These are phyloP conservation scores for Chelon labrosus DNA, from an alignment of 2,797 vertebrate genomes.

Conservation along the genomic window DNA sequence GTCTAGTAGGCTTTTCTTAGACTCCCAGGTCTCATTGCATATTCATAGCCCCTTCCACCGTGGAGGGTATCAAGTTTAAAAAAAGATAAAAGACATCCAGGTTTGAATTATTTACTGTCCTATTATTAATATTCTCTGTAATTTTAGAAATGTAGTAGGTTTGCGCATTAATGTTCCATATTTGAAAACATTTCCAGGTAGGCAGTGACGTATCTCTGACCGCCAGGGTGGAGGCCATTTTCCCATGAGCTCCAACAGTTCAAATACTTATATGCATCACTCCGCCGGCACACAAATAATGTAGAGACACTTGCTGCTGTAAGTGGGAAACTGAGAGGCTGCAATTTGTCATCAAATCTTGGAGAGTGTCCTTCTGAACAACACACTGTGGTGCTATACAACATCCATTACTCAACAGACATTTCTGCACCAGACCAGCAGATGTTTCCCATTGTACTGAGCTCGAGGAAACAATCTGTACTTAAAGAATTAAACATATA, in stretches of 20 bases:
- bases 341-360: constrained; percentile 52
- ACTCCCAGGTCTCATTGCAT: constrained; percentile 71
- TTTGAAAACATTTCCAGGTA: constrained; percentile 20
- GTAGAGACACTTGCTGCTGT: constrained; percentile 44
- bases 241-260: constrained; percentile 47
- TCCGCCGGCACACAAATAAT: constrained; percentile 56
- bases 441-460: not conserved
- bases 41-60: constrained; percentile 69
- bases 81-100: constrained; percentile 24
- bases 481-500: constrained; percentile 3
- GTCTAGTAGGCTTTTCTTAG: constrained; percentile 70
- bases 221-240: constrained; percentile 41
- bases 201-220: constrained; percentile 31
- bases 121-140: constrained; percentile 41
- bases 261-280: constrained; percentile 45
- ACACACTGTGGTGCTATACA: constrained; percentile 13
- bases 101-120: constrained; percentile 58
- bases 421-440: not conserved
- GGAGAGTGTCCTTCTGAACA: constrained; percentile 22
- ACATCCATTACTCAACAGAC: constrained; percentile 9
- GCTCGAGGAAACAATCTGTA: not conserved
- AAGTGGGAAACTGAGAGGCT: constrained; percentile 48
- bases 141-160: constrained; percentile 1
- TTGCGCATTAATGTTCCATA: constrained; percentile 26
- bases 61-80: constrained; percentile 50